These are phyloP conservation scores for Cetoscarus ocellatus DNA, from an alignment of 2,797 vertebrate genomes.

Conservation along the genomic window DNA sequence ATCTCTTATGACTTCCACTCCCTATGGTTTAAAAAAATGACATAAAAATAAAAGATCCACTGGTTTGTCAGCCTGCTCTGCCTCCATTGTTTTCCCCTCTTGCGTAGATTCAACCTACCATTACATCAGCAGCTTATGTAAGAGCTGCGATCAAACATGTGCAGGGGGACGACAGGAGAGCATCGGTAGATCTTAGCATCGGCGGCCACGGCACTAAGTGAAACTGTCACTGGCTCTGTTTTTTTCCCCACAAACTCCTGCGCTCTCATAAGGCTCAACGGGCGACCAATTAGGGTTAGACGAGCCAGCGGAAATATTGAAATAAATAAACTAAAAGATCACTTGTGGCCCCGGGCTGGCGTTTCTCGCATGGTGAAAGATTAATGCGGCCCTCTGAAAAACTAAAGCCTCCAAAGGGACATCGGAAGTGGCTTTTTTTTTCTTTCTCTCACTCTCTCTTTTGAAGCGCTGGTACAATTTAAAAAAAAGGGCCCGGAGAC, in stretches of 20 bases:
- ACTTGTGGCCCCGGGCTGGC: constrained; percentile 72
- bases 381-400: constrained; percentile 79
- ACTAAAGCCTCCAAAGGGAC: constrained; percentile 74
- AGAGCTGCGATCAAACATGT: constrained; percentile 55
- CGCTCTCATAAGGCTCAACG: constrained; percentile 19
- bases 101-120: constrained; percentile 40
- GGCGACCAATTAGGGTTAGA: constrained; percentile 69
- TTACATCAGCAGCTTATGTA: constrained; percentile 75
- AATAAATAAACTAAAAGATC: constrained; percentile 84
- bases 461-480: constrained; percentile 71
- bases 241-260: constrained; percentile 48
- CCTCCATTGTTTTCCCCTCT: constrained; percentile 57
- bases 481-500: constrained; percentile 66
- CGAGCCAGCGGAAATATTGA: constrained; percentile 73
- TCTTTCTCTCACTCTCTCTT: constrained; percentile 60
- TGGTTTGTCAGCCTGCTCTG: constrained; percentile 15
- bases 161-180: constrained; percentile 45
- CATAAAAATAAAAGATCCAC: constrained; percentile 23
- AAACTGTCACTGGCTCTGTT: constrained; percentile 59
- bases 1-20: neutral
- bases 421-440: constrained; percentile 71
- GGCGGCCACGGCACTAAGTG: constrained; percentile 42
- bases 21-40: constrained; percentile 9
- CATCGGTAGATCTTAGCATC: constrained; percentile 55
- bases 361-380: constrained; percentile 75